Evolutionary conservation across 2,797 vertebrate species (phyloP).

Genomic region (Eremophila alpestris): DNA sequence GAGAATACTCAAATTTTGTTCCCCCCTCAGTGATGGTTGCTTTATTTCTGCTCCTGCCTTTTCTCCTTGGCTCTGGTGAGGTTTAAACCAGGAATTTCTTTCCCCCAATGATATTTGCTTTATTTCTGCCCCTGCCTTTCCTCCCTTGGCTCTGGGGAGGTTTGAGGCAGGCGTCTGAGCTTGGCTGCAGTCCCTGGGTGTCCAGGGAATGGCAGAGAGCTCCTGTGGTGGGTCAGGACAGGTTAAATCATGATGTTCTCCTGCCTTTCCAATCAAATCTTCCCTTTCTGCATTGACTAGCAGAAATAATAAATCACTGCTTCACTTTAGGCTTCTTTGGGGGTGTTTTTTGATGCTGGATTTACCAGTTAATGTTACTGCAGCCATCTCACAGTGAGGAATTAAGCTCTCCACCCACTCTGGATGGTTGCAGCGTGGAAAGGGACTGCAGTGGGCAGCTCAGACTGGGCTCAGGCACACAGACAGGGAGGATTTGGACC

Average conservation of each 20-base stretch:
- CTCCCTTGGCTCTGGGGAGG: no score
- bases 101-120: no score
- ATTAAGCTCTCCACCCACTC: background rate
- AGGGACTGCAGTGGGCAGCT: background rate
- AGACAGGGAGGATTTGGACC: background rate
- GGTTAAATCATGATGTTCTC: background rate
- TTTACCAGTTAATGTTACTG: background rate
- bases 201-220: background rate
- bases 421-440: background rate
- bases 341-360: background rate
- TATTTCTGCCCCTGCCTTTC: no score
- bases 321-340: background rate
- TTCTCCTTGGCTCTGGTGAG: background rate
- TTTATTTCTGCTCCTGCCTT: background rate
- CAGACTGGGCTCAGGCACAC: accelerated
- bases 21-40: accelerated
- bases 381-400: accelerated
- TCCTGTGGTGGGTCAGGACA: background rate
- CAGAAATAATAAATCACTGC: background rate
- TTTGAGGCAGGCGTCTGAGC: background rate
- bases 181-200: background rate
- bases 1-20: background rate
- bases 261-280: background rate
- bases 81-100: background rate
- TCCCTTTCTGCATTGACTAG: background rate